Evolutionary conservation across 1,140 invertebrate genomes (phyloP), one percentile per base, ranked within the genome.

Genomic region (Ptiloglossa arizonensis): DNA sequence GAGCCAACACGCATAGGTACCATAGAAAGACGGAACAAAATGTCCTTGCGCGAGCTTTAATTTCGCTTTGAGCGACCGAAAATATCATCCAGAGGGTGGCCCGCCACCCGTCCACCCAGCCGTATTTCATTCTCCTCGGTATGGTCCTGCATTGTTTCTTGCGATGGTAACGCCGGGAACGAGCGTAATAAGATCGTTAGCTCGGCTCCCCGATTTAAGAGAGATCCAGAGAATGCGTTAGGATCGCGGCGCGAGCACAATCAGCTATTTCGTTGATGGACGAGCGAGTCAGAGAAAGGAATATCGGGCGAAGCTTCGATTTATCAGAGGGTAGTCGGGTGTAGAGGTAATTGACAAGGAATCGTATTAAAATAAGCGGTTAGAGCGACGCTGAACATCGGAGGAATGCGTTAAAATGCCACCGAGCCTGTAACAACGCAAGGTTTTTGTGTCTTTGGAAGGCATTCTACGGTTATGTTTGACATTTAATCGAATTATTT

Each of bases 101-200:
- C 24, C 22, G 15, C n/a, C 52, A 1, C 32, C 48, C 72, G 22
- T 46, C 24, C 38, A 17, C 24, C 22, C 27, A 3, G 19, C 52
- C 50, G 57, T 83, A 83, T 83, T 82, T 83, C 69, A 83, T 83
- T 66, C 67, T 69, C 27, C 35, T 48, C 11, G n/a, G 44, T 35
- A 22, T 32, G 57, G 50, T n/a, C 32, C 29, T 41, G 56, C 35
- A 44, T 13, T 6, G 41, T 44, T 56, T 56, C 62, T 69, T 44
- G 46, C 24, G 66, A 64, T 60, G 66, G 72, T 62, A 63, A 70
- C 50, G n/a, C 2, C 41, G 44, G 32, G 41, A 32, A 8, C 29
- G 54, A 52, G 29, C 57, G 75, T 63, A 67, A 57, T 60, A 82
- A 81, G 81, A 44, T 59, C 66, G 75, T 79, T 79, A 54, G 27